phyloP scores from a whole-genome alignment of 1,140 invertebrate species.

The Mizuhopecten yessoensis region DNA sequence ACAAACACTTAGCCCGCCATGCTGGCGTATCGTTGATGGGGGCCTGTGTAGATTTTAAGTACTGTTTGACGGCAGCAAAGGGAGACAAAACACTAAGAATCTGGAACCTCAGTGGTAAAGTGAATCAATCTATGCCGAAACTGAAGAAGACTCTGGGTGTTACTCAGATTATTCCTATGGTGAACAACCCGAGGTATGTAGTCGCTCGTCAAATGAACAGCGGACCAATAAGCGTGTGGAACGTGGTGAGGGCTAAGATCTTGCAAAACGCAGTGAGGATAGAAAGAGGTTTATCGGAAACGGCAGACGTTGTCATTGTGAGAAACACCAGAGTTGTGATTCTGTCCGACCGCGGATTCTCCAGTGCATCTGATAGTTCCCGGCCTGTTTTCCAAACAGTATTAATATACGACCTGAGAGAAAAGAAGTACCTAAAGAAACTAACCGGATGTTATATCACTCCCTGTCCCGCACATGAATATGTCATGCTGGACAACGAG shows the following conservation, averaged over 20 bases:
- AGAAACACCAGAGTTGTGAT: constrained; percentile 78
- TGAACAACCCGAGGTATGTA: constrained; percentile 78
- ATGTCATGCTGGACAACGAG: constrained; percentile 78
- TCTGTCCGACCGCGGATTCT: constrained; percentile 79
- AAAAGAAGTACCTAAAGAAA: constrained; percentile 76
- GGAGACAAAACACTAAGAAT: constrained; percentile 76
- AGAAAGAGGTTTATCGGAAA: constrained; percentile 76
- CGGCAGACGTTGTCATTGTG: constrained; percentile 77
- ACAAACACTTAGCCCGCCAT: constrained; percentile 82
- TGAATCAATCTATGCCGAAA: constrained; percentile 77
- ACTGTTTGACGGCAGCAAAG: constrained; percentile 76
- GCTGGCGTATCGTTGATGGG: constrained; percentile 73
- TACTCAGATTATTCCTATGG: constrained; percentile 76
- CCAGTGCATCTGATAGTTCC: constrained; percentile 71
- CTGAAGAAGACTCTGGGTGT: constrained; percentile 77
- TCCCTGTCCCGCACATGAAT: constrained; percentile 80
- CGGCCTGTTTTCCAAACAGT: constrained; percentile 79
- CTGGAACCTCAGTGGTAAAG: constrained; percentile 79
- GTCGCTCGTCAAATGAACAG: constrained; percentile 80
- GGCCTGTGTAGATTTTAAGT: constrained; percentile 78
- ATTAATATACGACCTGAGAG: constrained; percentile 77
- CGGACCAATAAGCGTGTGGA: constrained; percentile 81
- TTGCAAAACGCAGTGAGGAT: constrained; percentile 74
- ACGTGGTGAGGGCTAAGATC: constrained; percentile 78
- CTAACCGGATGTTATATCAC: constrained; percentile 78